phyloP scores from a whole-genome alignment of 2,888 invertebrate species.

The Drosophila vallismaia region DNA sequence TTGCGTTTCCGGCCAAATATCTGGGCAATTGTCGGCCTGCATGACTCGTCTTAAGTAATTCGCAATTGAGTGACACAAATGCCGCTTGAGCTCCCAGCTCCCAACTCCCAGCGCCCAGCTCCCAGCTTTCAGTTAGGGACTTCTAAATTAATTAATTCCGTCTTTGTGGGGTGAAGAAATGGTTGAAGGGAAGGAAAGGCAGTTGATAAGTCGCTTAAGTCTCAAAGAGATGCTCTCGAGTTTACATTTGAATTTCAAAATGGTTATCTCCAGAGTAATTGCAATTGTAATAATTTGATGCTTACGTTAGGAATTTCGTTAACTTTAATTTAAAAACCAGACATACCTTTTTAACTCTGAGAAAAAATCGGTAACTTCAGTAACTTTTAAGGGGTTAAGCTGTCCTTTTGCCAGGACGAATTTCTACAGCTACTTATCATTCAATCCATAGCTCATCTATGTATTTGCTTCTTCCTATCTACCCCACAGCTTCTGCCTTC shows the following conservation, averaged over 20 bases:
- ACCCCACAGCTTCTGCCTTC: conserved; percentile 35
- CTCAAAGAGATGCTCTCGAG: background rate
- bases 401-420: conserved; percentile 14
- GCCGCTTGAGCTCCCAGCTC: conserved; percentile 30
- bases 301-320: background rate
- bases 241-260: background rate
- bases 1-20: conserved; percentile 66
- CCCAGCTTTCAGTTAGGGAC: conserved; percentile 23
- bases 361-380: background rate
- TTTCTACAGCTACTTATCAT: conserved; percentile 38
- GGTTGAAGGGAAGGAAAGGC: conserved; percentile 37
- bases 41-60: conserved; percentile 55
- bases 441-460: conserved; percentile 43
- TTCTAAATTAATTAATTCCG: conserved; percentile 66
- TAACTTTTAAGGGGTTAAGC: conserved; percentile 10
- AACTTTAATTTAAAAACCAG: background rate
- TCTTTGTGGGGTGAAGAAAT: background rate
- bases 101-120: conserved; percentile 16
- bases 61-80: conserved; percentile 49
- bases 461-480: conserved; percentile 31
- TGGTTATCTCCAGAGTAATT: background rate
- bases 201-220: background rate
- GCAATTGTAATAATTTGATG: background rate
- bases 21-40: conserved; percentile 56
- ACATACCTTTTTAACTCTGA: no score